Conservation (phyloP, 35 echinoderm and acorn worm species). For the Diadema setosum region DNA sequence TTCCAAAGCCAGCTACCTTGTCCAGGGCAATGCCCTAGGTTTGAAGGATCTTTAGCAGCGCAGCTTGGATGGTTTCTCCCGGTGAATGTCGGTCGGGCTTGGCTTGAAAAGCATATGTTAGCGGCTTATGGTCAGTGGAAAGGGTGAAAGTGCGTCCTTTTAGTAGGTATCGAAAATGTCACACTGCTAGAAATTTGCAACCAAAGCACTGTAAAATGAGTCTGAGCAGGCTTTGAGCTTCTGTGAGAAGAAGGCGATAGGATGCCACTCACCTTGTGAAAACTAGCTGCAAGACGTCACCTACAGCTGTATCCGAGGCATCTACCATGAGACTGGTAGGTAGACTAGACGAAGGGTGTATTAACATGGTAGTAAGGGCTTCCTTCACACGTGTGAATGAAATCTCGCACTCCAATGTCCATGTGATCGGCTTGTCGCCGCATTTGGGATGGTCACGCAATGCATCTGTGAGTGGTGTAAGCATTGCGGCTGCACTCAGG, state of each 20-base stretch:
- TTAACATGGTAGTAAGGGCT: not conserved
- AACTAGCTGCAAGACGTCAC: conserved; percentile 20
- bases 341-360: not conserved
- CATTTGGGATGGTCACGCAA: not conserved
- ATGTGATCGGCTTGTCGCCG: not conserved
- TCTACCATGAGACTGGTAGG: conserved; percentile 7
- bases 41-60: no score
- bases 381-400: not conserved
- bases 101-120: no score
- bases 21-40: no score
- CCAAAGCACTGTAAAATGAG: conserved; percentile 38
- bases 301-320: conserved; percentile 21
- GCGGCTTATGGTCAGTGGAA: no score
- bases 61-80: no score
- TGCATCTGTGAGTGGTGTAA: conserved; percentile 37
- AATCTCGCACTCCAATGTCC: not conserved
- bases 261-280: not conserved
- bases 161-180: no score
- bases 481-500: not conserved
- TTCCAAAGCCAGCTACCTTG: no score
- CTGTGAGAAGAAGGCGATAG: conserved; percentile 54
- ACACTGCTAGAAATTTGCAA: no score
- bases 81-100: no score
- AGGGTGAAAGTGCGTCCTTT: no score
- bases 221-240: not conserved